Percentiles rank a stretch among this genome's conserved stretches.
Conservation (phyloP, 2,888 invertebrate genomes). For the Amphipoea lucens region DNA sequence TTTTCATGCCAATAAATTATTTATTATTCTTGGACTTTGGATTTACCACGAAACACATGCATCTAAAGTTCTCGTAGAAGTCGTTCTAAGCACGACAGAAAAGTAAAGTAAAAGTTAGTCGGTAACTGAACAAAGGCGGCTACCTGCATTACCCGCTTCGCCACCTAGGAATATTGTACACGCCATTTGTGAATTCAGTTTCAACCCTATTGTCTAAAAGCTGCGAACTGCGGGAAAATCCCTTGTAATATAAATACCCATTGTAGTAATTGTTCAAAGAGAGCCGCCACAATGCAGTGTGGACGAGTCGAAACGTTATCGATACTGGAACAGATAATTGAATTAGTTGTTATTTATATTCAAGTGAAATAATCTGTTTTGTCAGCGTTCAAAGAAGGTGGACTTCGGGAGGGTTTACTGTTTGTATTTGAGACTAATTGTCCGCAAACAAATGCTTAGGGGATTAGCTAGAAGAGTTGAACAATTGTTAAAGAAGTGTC, state of each 20-base stretch:
- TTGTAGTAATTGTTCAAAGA: conserved; percentile 77
- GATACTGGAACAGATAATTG: conserved; percentile 77
- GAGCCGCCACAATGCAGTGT: conserved; percentile 73
- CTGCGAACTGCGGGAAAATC: conserved; percentile 76
- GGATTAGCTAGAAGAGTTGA: conserved; percentile 44
- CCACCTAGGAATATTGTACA: conserved; percentile 58
- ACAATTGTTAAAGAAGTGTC: conserved; percentile 7
- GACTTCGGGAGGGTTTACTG: conserved; percentile 35
- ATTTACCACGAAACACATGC: conserved; percentile 9
- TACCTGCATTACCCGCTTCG: conserved; percentile 72
- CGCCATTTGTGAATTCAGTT: conserved; percentile 67
- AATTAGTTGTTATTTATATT: conserved; percentile 75
- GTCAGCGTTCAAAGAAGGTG: conserved; percentile 35
- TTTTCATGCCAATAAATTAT: not conserved
- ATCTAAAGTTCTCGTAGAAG: not conserved
- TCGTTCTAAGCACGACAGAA: conserved; percentile 4
- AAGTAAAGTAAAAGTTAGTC: conserved; percentile 6
- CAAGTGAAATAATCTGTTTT: conserved; percentile 63
- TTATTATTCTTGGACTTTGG: not conserved
- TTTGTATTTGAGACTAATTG: conserved; percentile 46
- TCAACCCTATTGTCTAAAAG: conserved; percentile 72
- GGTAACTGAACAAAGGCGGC: conserved; percentile 55
- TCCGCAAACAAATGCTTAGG: conserved; percentile 48
- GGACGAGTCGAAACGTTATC: conserved; percentile 70
- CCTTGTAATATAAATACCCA: conserved; percentile 69